A percentile compares a stretch with the other conserved stretches of the same genome.
Conservation (phyloP, 2,113 vertebrate species). For the Stomatorhinus ivindoensis region DNA sequence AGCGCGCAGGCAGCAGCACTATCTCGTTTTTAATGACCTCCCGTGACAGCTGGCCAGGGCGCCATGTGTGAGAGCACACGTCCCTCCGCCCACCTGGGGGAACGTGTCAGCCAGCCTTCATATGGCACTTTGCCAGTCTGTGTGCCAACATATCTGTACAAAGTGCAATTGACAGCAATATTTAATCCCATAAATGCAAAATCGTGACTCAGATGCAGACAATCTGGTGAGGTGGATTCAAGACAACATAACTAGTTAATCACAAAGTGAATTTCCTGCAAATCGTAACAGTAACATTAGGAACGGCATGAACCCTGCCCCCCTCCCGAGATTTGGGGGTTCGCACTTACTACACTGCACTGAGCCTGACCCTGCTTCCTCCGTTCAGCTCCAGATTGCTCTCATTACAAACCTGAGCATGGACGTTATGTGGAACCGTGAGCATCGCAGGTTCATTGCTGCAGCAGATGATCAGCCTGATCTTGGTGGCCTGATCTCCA, state of each 20-base stretch:
- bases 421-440: background rate
- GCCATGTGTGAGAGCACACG: background rate
- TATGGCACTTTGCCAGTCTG: background rate
- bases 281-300: background rate
- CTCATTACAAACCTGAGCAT: background rate
- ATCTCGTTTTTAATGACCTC: conserved; percentile 31
- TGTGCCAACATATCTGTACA: background rate
- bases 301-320: background rate
- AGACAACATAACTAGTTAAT: background rate
- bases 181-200: background rate
- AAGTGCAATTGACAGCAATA: background rate
- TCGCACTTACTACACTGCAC: background rate
- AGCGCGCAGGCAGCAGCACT: conserved; percentile 20
- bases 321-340: background rate
- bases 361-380: background rate
- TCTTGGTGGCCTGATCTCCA: background rate
- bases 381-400: background rate
- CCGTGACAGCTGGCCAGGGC: conserved; percentile 31
- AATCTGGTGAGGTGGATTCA: background rate
- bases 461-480: background rate
- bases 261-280: background rate
- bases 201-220: background rate
- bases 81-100: background rate
- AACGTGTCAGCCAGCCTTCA: background rate
- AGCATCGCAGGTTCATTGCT: background rate